Conservation (phyloP, 1,140 invertebrate species). For the Pinna nobilis region DNA sequence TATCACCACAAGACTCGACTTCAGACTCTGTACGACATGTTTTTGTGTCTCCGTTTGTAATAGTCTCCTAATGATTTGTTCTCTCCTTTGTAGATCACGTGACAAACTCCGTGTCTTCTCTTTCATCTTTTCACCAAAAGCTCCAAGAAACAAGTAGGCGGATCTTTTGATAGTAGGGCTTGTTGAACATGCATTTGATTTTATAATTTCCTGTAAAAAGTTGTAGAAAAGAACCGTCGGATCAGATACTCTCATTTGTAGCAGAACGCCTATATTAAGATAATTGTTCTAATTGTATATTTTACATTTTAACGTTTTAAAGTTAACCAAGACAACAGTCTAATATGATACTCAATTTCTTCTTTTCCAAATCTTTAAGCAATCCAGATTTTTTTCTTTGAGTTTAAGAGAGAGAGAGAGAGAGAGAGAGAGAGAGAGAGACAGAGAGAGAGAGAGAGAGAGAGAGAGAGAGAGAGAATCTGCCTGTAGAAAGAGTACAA, state of each 20-base stretch:
- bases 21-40: not conserved
- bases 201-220: constrained; percentile 28
- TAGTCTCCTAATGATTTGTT: constrained; percentile 7
- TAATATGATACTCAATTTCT: too few relatives aligned
- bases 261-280: not conserved
- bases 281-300: not conserved
- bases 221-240: not conserved
- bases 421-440: too few relatives aligned
- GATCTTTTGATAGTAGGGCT: constrained; percentile 3
- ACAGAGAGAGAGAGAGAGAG: too few relatives aligned
- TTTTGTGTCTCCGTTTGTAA: not conserved
- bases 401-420: too few relatives aligned
- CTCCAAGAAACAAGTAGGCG: constrained; percentile 28
- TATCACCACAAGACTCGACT: constrained; percentile 5
- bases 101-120: not conserved
- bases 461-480: too few relatives aligned
- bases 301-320: too few relatives aligned
- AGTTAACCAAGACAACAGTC: too few relatives aligned
- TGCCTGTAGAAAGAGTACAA: not conserved
- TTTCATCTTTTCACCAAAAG: constrained; percentile 22
- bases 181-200: not conserved
- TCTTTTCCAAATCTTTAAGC: too few relatives aligned
- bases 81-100: not conserved
- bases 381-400: too few relatives aligned
- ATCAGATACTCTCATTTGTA: not conserved